Conservation (phyloP, 2,797 vertebrate genomes). For the Coregonus sp. region DNA sequence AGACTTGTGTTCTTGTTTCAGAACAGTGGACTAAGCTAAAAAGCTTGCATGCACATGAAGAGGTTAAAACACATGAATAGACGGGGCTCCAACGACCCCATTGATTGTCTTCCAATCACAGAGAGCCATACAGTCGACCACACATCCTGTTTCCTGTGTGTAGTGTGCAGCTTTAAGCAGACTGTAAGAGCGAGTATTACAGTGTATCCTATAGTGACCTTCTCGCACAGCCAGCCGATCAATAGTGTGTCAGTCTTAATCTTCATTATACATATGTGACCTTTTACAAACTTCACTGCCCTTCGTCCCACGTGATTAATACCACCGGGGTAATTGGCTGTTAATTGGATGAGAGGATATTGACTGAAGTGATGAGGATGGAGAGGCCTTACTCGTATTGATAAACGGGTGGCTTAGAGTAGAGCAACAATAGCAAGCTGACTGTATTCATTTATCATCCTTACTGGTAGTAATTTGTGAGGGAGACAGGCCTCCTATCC, state of each 20-base stretch:
- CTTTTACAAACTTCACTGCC: slow-evolving; percentile 64
- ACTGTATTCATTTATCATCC: slow-evolving; percentile 58
- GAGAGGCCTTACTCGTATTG: slow-evolving; percentile 56
- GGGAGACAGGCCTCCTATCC: neutral
- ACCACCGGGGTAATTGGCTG: slow-evolving; percentile 67
- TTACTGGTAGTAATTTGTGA: slow-evolving; percentile 45
- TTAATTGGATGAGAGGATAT: slow-evolving; percentile 73
- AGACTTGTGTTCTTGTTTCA: neutral
- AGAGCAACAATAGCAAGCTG: slow-evolving; percentile 47
- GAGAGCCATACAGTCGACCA: neutral
- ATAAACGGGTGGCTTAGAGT: slow-evolving; percentile 51
- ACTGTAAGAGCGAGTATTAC: neutral
- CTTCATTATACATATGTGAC: slow-evolving; percentile 65
- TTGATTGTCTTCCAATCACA: neutral
- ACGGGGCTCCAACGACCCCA: neutral
- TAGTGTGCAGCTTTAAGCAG: neutral
- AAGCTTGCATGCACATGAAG: neutral
- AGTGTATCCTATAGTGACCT: slow-evolving; percentile 8
- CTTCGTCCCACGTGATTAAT: slow-evolving; percentile 67
- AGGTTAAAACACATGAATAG: neutral
- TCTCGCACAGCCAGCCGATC: slow-evolving; percentile 37
- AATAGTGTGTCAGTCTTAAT: slow-evolving; percentile 66
- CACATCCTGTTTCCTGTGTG: neutral
- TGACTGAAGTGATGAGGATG: slow-evolving; percentile 57
- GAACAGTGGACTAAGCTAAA: neutral